Base-by-base conservation (phyloP, 2,797 vertebrate species). In the Steatocranus sp. region DNA sequence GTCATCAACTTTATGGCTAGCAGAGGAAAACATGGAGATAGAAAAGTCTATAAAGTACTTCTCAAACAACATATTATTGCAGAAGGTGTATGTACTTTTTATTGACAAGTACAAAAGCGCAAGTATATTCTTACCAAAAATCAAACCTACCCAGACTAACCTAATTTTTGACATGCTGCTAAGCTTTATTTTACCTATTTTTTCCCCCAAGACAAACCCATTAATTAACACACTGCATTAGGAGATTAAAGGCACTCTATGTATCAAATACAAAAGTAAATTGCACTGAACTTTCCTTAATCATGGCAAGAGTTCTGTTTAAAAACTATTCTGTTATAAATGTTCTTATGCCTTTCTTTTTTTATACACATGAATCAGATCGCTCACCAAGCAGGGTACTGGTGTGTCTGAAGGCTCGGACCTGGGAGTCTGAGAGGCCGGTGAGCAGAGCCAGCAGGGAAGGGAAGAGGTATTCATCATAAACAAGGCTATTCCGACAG, bases 341-440 rank as follows among this genome's bases (percentile, higher is more conserved):
- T 46, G 8, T 75, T 43, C 27, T 4, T 76, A 3, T n/a, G 5
- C 1, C 43, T 73, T 15, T 46, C 1, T 15, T 34, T 14, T 49
- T 17, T 48, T 5, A 48, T 50, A 30, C 34, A 23, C 36, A 20
- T 38, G 14, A 43, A 36, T 34, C 43, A 56, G 43, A 32, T 8
- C 14, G 9, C 96, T 96, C 87, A 99, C 98, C 98, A 32, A 98
- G 95, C 56, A 98, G 87, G 2, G 97, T 97, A 88, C 97, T 97
- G 86, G 98, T 98, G 92, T 99, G 98, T 82, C 98, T 97, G 94
- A 99, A 99, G 49, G 98, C 97, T 10, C 98, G 95, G 82, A 99
- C 97, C 88, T 98, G 98, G 1, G 97, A 98, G 93, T 98, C 98
- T 0, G 97, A 96, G 75, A 99, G 93, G 56, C 97, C 96, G 0